Evolutionary conservation across 1,140 invertebrate species (phyloP), one percentile per base, ranked within the genome.

Genomic region (Rhizoglyphus robini): DNA sequence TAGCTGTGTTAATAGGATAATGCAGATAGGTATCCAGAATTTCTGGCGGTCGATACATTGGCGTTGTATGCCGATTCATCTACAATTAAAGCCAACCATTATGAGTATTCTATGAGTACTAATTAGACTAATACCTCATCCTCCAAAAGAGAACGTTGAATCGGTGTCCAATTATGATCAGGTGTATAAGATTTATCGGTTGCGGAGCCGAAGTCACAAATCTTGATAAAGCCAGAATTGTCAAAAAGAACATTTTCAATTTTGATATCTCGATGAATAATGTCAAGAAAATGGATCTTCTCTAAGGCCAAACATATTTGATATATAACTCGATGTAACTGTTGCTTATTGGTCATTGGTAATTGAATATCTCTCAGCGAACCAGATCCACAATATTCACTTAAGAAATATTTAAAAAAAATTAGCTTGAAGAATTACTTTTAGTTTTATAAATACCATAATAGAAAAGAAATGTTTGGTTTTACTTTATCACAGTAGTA

Each of bases 121-220:
- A 8, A 32, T 65, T 4, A 57, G 8, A 62, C 11, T 5, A 20
- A 18, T 41, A 90, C 88, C 80, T 90, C 88, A 81, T 99, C 96
- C 79, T 99, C 96, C 15, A 99, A 79, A 72, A 88, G 81, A 67
- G 86, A 87, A 70, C 95, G 82, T 78, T 95, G 87, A 71, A 90
- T 86, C 54, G 88, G 88, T 72, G 85, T 87, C 96, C 96, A 99
- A 38, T 85, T 84, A 27, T 85, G 80, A 74, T 95, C 88, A 25
- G 93, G 91, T 59, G 82, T 73, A 75, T 86, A 88, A 34, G 86
- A 80, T 73, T 91, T 85, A 23, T 83, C 87, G 30, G 91, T 96
- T 1, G 92, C 86, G 72, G 93, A 97, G 1, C 96, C 96, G 83
- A 99, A 99, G 79, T 99, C 96, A 80, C 96, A 99, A 54, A 99